Evolutionary conservation across 2,113 vertebrate species (phyloP).

Genomic region (Pituophis catenifer): DNA sequence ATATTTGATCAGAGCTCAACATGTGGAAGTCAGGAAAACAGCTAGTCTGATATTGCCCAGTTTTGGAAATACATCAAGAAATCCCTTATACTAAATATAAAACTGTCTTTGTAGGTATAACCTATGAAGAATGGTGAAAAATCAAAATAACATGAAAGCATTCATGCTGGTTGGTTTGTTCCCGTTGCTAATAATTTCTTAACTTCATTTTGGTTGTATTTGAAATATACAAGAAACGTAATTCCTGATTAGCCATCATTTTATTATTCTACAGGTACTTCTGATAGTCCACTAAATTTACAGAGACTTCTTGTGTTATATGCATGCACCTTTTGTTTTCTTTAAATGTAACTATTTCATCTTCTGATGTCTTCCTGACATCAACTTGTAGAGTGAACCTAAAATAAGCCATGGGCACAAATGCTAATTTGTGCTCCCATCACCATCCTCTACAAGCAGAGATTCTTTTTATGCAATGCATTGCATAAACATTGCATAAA

Average conservation of each 20-base stretch:
- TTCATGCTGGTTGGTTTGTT: background rate
- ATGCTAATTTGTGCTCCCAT: background rate
- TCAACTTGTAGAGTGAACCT: background rate
- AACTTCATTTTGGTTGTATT: background rate
- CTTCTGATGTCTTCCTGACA: background rate
- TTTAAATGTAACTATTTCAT: background rate
- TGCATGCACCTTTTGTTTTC: background rate
- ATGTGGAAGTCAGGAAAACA: no score
- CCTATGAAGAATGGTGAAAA: background rate
- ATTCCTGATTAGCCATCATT: background rate
- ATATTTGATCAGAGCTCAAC: background rate
- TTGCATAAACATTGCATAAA: background rate
- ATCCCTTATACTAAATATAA: background rate
- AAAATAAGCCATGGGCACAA: background rate
- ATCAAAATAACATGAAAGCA: background rate
- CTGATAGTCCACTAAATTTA: background rate
- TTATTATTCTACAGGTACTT: background rate
- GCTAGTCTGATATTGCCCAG: background rate
- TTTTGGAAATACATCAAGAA: background rate
- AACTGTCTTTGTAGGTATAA: background rate
- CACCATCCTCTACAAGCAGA: background rate
- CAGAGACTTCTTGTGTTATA: background rate
- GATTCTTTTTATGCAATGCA: background rate
- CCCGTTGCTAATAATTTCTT: background rate
- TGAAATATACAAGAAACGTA: background rate